phyloP scores from a whole-genome alignment of 2,113 vertebrate species.

The Condylura cristata region DNA sequence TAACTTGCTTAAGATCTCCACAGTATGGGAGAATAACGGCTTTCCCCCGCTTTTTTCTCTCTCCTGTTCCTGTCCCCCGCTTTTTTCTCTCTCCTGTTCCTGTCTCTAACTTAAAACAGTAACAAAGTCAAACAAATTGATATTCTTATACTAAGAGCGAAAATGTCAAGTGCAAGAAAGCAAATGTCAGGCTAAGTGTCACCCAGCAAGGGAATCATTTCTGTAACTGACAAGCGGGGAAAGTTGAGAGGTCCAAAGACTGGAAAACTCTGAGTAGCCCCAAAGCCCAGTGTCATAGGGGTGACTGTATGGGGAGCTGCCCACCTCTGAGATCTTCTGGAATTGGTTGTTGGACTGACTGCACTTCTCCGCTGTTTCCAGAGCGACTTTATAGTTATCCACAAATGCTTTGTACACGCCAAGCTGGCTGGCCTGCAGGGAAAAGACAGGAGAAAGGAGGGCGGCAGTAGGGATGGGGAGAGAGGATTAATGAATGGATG shows the following conservation, averaged over 20 bases:
- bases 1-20: conserved; percentile 32
- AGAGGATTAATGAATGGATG: conserved; percentile 72
- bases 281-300: neutral
- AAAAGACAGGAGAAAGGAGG: conserved; percentile 7
- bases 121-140: conserved; percentile 53
- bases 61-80: neutral
- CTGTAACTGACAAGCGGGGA: neutral
- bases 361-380: conserved; percentile 97
- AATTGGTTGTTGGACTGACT: conserved; percentile 96
- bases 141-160: conserved; percentile 56
- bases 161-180: conserved; percentile 63
- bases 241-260: neutral
- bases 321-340: conserved; percentile 98
- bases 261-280: neutral
- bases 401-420: conserved; percentile 99
- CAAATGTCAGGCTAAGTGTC: conserved; percentile 49
- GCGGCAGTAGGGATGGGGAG: conserved; percentile 1
- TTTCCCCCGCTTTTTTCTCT: neutral
- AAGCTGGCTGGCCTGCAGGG: conserved; percentile 93
- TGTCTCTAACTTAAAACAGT: conserved; percentile 29
- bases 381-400: conserved; percentile 98
- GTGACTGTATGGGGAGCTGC: conserved; percentile 21
- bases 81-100: neutral
- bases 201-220: neutral
- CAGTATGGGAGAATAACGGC: neutral